These are phyloP conservation scores for Paralvinella palmiformis DNA, from an alignment of 1,140 invertebrate species.

Conservation along the genomic window DNA sequence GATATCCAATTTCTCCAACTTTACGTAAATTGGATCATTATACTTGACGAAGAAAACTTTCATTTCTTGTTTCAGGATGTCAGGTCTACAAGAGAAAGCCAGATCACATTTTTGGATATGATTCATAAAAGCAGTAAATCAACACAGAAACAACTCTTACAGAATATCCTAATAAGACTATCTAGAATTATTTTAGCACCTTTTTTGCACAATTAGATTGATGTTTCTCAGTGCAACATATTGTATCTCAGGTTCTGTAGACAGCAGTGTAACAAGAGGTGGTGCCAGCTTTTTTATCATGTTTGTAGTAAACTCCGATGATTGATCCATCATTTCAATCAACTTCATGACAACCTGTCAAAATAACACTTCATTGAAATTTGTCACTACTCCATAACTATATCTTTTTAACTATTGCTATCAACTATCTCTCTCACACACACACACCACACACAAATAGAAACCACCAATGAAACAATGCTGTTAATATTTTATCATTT, in stretches of 20 bases:
- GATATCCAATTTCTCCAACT: slow-evolving; percentile 98
- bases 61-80: slow-evolving; percentile 99
- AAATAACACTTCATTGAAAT: neutral
- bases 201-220: slow-evolving; percentile 98
- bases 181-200: slow-evolving; percentile 4
- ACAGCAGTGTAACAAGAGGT: slow-evolving; percentile 95
- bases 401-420: no score
- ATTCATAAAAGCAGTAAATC: no score
- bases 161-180: neutral
- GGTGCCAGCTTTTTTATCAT: slow-evolving; percentile 96
- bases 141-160: neutral
- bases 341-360: slow-evolving; percentile 78
- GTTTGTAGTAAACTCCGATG: slow-evolving; percentile 75
- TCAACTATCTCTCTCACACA: neutral
- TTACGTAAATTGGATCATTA: slow-evolving; percentile 99
- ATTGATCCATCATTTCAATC: slow-evolving; percentile 91
- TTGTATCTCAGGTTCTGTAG: slow-evolving; percentile 97
- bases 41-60: slow-evolving; percentile 99
- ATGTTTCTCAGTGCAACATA: slow-evolving; percentile 98
- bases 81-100: slow-evolving; percentile 59
- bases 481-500: neutral
- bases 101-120: no score
- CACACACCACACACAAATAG: neutral
- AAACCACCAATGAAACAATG: neutral
- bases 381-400: no score